Evolutionary conservation across 2,888 invertebrate genomes (phyloP).

Genomic region (Eupsilia transversa): DNA sequence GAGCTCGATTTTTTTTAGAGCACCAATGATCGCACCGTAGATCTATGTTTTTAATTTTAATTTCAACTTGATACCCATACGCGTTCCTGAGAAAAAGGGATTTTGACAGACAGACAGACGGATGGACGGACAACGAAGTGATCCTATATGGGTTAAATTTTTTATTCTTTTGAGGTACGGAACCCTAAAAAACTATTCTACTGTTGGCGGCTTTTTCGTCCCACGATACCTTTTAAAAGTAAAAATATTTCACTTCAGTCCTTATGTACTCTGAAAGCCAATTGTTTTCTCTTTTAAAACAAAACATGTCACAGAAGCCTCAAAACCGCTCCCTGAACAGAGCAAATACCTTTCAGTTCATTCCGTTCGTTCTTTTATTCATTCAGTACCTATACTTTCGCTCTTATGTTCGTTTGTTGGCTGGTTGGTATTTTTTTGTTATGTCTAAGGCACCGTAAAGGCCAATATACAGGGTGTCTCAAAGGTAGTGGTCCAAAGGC

Average conservation of each 20-base stretch:
- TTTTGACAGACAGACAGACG: too few relatives aligned
- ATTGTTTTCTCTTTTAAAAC: slow-evolving; percentile 17
- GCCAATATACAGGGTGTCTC: too few relatives aligned
- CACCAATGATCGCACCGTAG: too few relatives aligned
- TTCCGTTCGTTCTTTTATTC: slow-evolving; percentile 18
- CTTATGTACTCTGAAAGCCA: slow-evolving; percentile 28
- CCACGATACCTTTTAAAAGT: slow-evolving; percentile 7
- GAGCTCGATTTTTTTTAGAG: too few relatives aligned
- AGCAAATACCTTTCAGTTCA: slow-evolving; percentile 43
- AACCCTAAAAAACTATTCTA: neutral
- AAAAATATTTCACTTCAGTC: neutral
- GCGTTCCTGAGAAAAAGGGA: too few relatives aligned
- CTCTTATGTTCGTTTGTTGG: neutral
- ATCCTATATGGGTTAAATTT: too few relatives aligned
- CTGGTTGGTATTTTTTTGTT: neutral
- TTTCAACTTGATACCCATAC: too few relatives aligned
- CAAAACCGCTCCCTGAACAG: slow-evolving; percentile 27
- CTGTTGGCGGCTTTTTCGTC: neutral
- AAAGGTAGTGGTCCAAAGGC: too few relatives aligned
- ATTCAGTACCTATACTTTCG: neutral
- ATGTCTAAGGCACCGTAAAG: too few relatives aligned
- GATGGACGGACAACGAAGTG: too few relatives aligned
- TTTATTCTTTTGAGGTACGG: neutral
- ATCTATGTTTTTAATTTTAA: too few relatives aligned
- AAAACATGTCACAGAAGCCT: slow-evolving; percentile 29